Base-by-base conservation (phyloP, 2,113 vertebrate species). In the Silurus asotus region DNA sequence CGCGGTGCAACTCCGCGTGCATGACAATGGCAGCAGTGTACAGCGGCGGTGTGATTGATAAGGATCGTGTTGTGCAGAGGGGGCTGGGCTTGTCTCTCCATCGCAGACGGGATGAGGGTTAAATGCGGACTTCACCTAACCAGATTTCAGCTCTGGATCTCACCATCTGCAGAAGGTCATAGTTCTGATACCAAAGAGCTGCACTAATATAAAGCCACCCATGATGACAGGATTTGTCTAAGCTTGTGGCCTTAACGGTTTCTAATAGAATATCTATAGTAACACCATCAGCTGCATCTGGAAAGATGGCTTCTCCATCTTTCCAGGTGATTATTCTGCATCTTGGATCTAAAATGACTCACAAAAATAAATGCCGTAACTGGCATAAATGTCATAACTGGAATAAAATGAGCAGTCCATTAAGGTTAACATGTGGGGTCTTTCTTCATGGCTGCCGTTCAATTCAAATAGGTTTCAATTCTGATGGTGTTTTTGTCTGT, bases 1-100 rank as follows among this genome's bases (percentile, higher is more conserved):
- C 69, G 80, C 84, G 20, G 85, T 91, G 82, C 82, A 90, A 88
- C 91, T 90, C 58, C 80, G 80, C 8, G 81, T 89, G 84, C 88
- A 58, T 49, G 20, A 94, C 93, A 94, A 94, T 91, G 90, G 92
- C 88, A 19, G 88, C 90, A 93, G 91, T 93, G 93, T 94, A 89
- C 76, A 75, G 84, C 81, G 49, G 88, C 64, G 9, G 83, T 89
- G 72, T 92, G 92, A 94, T 92, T 92, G 94, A 94, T 94, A 86
- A 85, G 90, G 89, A 88, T 92, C 89, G 89, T 89, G 90, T 85
- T 82, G 86, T 59, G 70, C 86, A 51, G 56, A 64, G 67, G 84
- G 86, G 75, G 55, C 15, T 55, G 37, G 82, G 65, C 51, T 62
- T 62, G 56, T 81, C 23, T 86, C 67, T 19, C 6, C 19, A 49